Percentiles rank a stretch among this genome's conserved stretches.
phyloP scores from a whole-genome alignment of 1,140 invertebrate genomes.

The Drosophila asahinai region DNA sequence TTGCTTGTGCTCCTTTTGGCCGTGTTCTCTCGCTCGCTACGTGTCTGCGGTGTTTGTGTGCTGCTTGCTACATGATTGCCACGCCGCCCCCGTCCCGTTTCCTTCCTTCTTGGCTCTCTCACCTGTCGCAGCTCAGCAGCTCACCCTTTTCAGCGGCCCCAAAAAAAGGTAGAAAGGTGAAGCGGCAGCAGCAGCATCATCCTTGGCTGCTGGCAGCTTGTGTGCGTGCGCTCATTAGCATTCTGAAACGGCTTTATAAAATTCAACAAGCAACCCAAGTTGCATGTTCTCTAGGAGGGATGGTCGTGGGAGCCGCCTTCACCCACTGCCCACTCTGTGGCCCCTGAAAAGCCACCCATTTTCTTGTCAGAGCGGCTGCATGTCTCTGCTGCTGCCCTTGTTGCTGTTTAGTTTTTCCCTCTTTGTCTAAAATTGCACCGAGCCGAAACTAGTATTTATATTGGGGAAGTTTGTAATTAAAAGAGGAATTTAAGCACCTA shows the following conservation, averaged over 20 bases:
- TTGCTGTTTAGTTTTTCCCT: constrained; percentile 41
- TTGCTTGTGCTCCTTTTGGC: constrained; percentile 52
- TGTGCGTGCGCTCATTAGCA: constrained; percentile 82
- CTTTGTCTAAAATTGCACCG: constrained; percentile 21
- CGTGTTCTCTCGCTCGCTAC: constrained; percentile 43
- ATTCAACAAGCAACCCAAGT: constrained; percentile 76
- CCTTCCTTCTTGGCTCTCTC: constrained; percentile 40
- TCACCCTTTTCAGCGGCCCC: constrained; percentile 16
- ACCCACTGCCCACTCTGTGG: background rate
- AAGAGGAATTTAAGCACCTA: background rate
- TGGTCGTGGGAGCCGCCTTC: background rate
- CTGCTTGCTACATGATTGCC: constrained; percentile 74
- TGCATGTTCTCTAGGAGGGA: constrained; percentile 39
- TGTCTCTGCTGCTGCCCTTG: constrained; percentile 62
- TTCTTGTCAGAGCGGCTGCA: constrained; percentile 51
- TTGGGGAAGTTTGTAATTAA: background rate
- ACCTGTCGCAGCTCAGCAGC: constrained; percentile 54
- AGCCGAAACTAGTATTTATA: background rate
- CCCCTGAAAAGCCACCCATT: background rate
- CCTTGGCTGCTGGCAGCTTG: constrained; percentile 69
- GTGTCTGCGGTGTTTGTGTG: constrained; percentile 75
- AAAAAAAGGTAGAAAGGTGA: constrained; percentile 4
- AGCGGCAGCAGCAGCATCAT: constrained; percentile 42
- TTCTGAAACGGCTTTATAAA: constrained; percentile 83
- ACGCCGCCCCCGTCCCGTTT: constrained; percentile 17